phyloP scores from a whole-genome alignment of 2,888 invertebrate genomes.

The Dinocampus coccinellae region DNA sequence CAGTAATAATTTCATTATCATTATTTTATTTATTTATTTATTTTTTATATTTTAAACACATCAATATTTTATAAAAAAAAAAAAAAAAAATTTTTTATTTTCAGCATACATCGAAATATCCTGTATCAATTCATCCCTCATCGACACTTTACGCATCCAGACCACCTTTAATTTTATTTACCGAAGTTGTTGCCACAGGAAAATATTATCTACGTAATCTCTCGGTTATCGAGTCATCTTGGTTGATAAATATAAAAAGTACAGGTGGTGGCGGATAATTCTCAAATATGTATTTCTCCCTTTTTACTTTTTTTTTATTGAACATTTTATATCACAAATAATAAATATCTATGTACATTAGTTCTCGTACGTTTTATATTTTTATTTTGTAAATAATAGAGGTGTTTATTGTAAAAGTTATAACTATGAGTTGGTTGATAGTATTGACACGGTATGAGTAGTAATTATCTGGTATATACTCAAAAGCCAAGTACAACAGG shows the following conservation, averaged over 20 bases:
- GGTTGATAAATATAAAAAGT: conserved; percentile 78
- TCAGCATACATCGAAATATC: conserved; percentile 75
- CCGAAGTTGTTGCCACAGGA: conserved; percentile 88
- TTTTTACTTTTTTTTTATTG: too few relatives aligned
- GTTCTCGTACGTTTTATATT: background rate
- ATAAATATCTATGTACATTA: background rate
- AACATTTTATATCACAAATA: background rate
- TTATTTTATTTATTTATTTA: conserved; percentile 37
- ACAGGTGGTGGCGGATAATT: background rate
- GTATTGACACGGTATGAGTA: background rate
- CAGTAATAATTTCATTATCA: conserved; percentile 67
- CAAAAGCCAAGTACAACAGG: conserved; percentile 16
- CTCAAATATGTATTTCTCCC: background rate
- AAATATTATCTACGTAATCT: conserved; percentile 85
- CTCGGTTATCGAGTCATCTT: conserved; percentile 83
- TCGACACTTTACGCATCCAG: conserved; percentile 81
- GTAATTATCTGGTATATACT: background rate
- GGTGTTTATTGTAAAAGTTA: background rate
- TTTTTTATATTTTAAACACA: conserved; percentile 24
- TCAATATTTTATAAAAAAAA: conserved; percentile 7
- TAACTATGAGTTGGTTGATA: background rate
- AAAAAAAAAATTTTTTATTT: conserved; percentile 50
- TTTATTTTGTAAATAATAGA: background rate
- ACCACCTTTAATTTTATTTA: conserved; percentile 82
- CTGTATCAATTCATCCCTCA: conserved; percentile 87